Percentiles rank a stretch among this genome's conserved stretches.
Conservation (phyloP, 2,888 invertebrate species). For the Dynastes tityus region DNA sequence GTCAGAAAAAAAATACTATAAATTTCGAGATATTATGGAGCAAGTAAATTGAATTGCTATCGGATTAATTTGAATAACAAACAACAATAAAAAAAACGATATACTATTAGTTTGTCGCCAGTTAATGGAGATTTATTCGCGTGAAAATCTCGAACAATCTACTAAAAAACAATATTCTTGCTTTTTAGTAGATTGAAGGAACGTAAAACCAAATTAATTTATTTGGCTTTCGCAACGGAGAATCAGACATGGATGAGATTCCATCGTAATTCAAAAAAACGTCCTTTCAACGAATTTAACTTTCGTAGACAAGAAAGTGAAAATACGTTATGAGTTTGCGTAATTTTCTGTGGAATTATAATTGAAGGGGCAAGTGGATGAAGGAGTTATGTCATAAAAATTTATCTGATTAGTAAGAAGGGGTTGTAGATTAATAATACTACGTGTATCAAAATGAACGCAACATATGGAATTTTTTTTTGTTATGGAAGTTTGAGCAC, state of each 20-base stretch:
- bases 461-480: too few species aligned
- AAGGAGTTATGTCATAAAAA: too few species aligned
- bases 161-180: slow-evolving; percentile 1
- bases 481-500: too few species aligned
- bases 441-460: too few species aligned
- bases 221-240: not conserved
- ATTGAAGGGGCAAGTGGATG: too few species aligned
- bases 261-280: too few species aligned
- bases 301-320: not conserved
- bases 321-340: not conserved
- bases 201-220: slow-evolving; percentile 4
- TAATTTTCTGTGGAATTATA: not conserved
- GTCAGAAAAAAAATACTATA: slow-evolving; percentile 30
- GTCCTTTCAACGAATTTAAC: not conserved
- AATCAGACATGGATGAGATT: too few species aligned
- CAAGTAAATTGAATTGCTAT: slow-evolving; percentile 29
- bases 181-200: not conserved
- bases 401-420: too few species aligned
- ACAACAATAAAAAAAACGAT: slow-evolving; percentile 3
- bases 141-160: slow-evolving; percentile 11
- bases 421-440: too few species aligned
- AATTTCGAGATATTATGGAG: slow-evolving; percentile 25
- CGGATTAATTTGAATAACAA: slow-evolving; percentile 29
- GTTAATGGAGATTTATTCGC: slow-evolving; percentile 21
- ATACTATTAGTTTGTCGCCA: slow-evolving; percentile 28